Conservation (phyloP, 2,888 invertebrate genomes). For the Hirtodrosophila alboralis region DNA sequence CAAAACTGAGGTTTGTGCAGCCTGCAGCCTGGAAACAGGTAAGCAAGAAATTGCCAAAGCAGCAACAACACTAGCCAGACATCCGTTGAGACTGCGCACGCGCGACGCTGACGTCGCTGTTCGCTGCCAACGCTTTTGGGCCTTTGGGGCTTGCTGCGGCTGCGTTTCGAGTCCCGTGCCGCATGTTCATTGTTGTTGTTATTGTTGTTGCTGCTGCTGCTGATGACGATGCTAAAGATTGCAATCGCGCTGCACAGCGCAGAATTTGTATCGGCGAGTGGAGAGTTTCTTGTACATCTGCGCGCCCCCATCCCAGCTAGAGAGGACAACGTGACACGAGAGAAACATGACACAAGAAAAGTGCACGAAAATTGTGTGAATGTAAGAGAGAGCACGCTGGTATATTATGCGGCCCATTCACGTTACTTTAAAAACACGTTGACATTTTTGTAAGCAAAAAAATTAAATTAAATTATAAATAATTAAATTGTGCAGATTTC, state of each 20-base stretch:
- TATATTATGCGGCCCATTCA: too few relatives aligned
- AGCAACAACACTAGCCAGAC: slow-evolving; percentile 48
- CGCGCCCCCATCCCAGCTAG: slow-evolving; percentile 48
- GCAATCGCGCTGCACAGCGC: slow-evolving; percentile 75
- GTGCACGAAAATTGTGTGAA: slow-evolving; percentile 1
- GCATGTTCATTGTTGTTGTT: slow-evolving; percentile 38
- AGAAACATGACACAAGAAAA: slow-evolving; percentile 1
- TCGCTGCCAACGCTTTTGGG: slow-evolving; percentile 37
- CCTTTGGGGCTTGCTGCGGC: slow-evolving; percentile 40
- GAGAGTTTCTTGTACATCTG: slow-evolving; percentile 60
- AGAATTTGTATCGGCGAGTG: slow-evolving; percentile 77
- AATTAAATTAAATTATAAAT: too few relatives aligned
- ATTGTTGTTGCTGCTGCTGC: slow-evolving; percentile 38
- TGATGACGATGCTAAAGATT: slow-evolving; percentile 79
- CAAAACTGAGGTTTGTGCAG: slow-evolving; percentile 48
- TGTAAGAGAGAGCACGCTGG: too few relatives aligned
- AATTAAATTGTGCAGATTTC: too few relatives aligned
- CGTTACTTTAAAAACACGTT: too few relatives aligned
- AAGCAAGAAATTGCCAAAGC: slow-evolving; percentile 53
- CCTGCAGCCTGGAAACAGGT: slow-evolving; percentile 71
- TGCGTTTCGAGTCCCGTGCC: slow-evolving; percentile 67
- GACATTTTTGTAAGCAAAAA: slow-evolving; percentile 20
- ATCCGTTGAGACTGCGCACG: slow-evolving; percentile 80
- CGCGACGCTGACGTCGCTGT: slow-evolving; percentile 66
- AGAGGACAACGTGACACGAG: slow-evolving; percentile 36